Conservation (phyloP, 2,113 vertebrate genomes). For the Notarius quadriscutis region DNA sequence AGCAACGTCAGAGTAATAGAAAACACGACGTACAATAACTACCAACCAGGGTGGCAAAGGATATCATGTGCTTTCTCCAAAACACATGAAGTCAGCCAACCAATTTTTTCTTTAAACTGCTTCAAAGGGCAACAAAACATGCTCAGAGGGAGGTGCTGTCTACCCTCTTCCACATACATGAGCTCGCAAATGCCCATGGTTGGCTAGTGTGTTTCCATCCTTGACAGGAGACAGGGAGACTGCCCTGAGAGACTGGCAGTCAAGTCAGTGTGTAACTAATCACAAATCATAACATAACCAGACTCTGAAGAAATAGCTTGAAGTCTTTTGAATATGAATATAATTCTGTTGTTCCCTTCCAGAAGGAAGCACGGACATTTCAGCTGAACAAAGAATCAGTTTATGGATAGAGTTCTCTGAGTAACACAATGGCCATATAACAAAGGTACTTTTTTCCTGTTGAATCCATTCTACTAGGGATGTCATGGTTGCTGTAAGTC, state of each 20-base stretch:
- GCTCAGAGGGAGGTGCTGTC: not conserved
- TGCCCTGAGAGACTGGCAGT: not conserved
- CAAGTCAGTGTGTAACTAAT: not conserved
- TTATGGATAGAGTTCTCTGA: not conserved
- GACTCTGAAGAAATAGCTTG: not conserved
- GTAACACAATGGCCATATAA: not conserved
- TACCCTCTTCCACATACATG: not conserved
- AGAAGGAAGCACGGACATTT: not conserved
- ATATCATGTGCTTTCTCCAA: constrained; percentile 61
- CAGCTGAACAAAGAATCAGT: not conserved
- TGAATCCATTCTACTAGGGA: not conserved
- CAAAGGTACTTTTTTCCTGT: not conserved
- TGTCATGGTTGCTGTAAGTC: not conserved
- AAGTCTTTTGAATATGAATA: not conserved
- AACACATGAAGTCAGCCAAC: not conserved
- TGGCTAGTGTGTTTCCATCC: not conserved
- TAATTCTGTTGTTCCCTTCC: not conserved
- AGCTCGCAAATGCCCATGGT: not conserved
- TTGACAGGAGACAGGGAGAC: not conserved
- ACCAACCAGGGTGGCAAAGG: not conserved
- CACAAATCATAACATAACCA: not conserved
- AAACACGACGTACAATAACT: not conserved
- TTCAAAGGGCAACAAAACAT: not conserved
- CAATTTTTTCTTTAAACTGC: no score
- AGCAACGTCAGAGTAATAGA: not conserved